Percentiles rank a stretch among this genome's conserved stretches.
phyloP scores from a whole-genome alignment of 2,888 invertebrate species.

The Zaprionus lineosus region DNA sequence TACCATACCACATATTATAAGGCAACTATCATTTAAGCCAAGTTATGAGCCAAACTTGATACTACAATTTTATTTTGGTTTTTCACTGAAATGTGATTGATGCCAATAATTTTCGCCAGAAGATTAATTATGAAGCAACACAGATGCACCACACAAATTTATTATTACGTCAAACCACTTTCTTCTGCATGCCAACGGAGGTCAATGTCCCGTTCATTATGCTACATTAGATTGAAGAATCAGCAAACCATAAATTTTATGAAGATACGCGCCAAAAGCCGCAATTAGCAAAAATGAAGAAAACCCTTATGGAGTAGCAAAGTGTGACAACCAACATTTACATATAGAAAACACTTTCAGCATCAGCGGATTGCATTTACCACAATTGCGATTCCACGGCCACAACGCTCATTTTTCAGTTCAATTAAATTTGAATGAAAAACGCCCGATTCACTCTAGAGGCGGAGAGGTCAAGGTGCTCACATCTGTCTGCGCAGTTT shows the following conservation, averaged over 20 bases:
- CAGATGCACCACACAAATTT: too few species aligned
- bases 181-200: slow-evolving; percentile 5
- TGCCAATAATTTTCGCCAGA: too few species aligned
- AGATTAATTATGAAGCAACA: too few species aligned
- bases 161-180: too few species aligned
- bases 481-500: slow-evolving; percentile 25
- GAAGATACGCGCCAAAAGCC: slow-evolving; percentile 9
- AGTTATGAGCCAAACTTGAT: too few species aligned
- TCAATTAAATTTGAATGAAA: slow-evolving; percentile 56
- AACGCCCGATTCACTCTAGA: slow-evolving; percentile 40
- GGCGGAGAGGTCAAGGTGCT: slow-evolving; percentile 64
- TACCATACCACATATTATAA: too few species aligned
- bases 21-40: too few species aligned
- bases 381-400: slow-evolving; percentile 15
- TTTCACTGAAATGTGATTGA: too few species aligned
- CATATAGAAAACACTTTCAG: slow-evolving; percentile 48
- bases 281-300: slow-evolving; percentile 25
- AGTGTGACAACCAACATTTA: slow-evolving; percentile 47
- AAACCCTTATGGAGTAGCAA: slow-evolving; percentile 24
- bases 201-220: slow-evolving; percentile 28
- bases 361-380: slow-evolving; percentile 23
- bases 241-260: slow-evolving; percentile 44
- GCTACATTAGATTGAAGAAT: slow-evolving; percentile 24
- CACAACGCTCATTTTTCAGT: slow-evolving; percentile 52
- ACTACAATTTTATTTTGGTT: too few species aligned